Conservation (phyloP, 1,140 invertebrate genomes). For the Ruditapes philippinarum region DNA sequence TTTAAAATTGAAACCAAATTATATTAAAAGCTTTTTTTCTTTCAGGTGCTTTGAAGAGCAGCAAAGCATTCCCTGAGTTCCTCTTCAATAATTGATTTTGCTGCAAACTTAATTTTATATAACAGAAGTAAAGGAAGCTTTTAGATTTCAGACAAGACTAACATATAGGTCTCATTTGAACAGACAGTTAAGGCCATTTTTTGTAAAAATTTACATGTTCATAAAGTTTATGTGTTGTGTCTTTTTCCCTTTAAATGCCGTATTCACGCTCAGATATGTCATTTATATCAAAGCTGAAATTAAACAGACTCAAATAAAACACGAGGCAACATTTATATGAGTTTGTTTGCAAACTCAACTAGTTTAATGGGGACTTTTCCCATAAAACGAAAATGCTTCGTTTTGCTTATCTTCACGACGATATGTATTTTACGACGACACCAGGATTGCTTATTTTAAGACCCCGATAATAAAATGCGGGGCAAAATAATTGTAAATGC, state of each 20-base stretch:
- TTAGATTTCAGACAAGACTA: background rate
- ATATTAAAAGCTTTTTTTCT: no score
- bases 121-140: background rate
- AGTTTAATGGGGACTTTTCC: conserved; percentile 10
- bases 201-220: conserved; percentile 27
- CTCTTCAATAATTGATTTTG: background rate
- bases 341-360: conserved; percentile 22
- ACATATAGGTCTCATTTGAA: background rate
- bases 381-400: conserved; percentile 31
- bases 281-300: conserved; percentile 34
- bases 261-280: background rate
- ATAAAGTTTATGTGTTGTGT: conserved; percentile 13
- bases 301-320: conserved; percentile 46
- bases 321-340: conserved; percentile 11
- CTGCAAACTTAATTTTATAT: background rate
- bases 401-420: conserved; percentile 54
- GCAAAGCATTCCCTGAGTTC: no score
- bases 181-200: background rate
- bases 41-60: no score
- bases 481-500: conserved; percentile 23
- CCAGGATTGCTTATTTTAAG: conserved; percentile 28
- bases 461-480: conserved; percentile 33
- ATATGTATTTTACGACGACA: conserved; percentile 38
- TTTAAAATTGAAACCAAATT: no score
- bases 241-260: background rate